phyloP scores from a whole-genome alignment of 2,113 vertebrate species.

The Pogonocichla stellata region DNA sequence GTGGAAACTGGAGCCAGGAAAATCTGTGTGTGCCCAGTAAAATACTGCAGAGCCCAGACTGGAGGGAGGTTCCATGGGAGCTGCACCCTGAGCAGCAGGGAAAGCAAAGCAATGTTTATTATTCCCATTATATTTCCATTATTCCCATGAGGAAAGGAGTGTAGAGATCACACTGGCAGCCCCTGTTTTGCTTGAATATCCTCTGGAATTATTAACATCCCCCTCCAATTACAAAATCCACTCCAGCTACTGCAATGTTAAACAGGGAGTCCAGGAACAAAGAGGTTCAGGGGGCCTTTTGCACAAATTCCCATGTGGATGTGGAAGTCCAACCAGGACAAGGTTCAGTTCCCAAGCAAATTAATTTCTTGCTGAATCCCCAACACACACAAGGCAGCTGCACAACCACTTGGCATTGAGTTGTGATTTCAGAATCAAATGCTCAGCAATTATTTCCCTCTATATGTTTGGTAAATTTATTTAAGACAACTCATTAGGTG shows the following conservation, averaged over 20 bases:
- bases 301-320: neutral
- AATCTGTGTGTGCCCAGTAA: neutral
- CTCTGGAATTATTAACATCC: neutral
- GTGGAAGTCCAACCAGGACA: neutral
- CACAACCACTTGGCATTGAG: neutral
- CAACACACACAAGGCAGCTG: neutral
- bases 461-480: constrained; percentile 42
- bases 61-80: neutral
- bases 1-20: neutral
- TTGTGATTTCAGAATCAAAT: constrained; percentile 36
- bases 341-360: neutral
- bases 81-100: too few relatives aligned
- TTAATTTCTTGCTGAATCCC: neutral
- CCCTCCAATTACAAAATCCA: neutral
- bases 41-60: neutral
- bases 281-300: neutral
- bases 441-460: constrained; percentile 52
- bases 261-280: neutral
- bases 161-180: neutral
- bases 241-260: neutral
- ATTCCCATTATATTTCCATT: too few relatives aligned
- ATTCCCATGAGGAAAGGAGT: neutral
- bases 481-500: constrained; percentile 42
- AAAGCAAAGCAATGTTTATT: neutral
- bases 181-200: neutral